Evolutionary conservation across 2,797 vertebrate genomes (phyloP).

Genomic region (Psittacula echo): DNA sequence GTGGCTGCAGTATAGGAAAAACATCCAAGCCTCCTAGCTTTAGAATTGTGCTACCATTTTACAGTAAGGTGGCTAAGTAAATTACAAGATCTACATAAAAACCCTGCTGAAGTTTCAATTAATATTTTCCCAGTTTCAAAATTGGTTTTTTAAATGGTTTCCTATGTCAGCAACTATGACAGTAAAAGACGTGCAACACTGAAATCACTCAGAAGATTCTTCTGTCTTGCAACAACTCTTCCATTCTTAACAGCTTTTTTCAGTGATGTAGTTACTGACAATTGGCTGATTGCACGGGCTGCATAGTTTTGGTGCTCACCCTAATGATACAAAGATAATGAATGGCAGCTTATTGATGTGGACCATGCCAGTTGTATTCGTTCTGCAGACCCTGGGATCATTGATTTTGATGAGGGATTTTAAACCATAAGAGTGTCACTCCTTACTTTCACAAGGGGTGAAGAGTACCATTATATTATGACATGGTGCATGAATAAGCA

Average conservation of each 20-base stretch:
- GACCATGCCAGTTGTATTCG: not conserved
- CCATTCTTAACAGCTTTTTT: not conserved
- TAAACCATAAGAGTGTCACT: fast-evolving
- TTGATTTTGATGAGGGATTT: not conserved
- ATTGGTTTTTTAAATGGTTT: not conserved
- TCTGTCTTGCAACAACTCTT: not conserved
- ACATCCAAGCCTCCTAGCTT: not conserved
- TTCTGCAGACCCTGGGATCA: not conserved
- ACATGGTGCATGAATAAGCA: not conserved
- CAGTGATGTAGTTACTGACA: not conserved
- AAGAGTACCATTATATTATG: not conserved
- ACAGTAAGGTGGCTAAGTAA: not conserved
- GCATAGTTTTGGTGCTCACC: not conserved
- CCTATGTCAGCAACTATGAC: not conserved
- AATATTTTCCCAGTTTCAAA: not conserved
- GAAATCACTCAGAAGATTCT: not conserved
- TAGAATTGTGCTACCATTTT: not conserved
- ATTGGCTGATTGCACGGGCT: not conserved
- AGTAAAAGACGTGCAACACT: not conserved
- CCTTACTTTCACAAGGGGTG: not conserved
- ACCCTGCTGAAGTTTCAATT: not conserved
- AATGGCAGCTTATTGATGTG: not conserved
- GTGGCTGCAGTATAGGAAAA: not conserved
- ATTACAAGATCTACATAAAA: not conserved
- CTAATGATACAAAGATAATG: not conserved